Evolutionary conservation across 2,888 invertebrate genomes (phyloP), one percentile per base, ranked within the genome.

Genomic region (Hoplodrina blanda): DNA sequence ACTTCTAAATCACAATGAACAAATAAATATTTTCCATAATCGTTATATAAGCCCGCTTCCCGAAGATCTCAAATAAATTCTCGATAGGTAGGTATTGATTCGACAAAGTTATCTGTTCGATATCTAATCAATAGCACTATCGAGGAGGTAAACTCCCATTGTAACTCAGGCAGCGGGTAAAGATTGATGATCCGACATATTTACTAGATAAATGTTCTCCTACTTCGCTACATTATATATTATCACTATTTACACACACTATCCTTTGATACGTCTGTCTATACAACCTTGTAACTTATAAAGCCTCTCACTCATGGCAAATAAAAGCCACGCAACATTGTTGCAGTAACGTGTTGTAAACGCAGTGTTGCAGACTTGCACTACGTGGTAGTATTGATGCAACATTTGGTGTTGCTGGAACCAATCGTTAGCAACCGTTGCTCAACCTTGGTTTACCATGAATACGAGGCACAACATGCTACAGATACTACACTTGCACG

Each of bases 201-300:
- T 20, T 25, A 37, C 10, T 20, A 46, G 46, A 46, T 13, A 41
- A 25, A 46, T 13, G 30, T 25, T 20, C n/a, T 8, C 41, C 55
- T 37, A 46, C 67, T 19, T 20, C 25, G 49, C 46, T 53, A 52
- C 62, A 53, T 13, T 11, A 19, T 19, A 46, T 57, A 17, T 10
- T 25, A 66, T 25, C n/a, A 67, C 50, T 57, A 75, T 57, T 46
- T 67, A 57, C 44, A 71, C 13, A 19, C 25, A 72, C 15, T 33
- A 33, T 20, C 30, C 15, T 19, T 50, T 17, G 41, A 65, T 56
- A 74, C 49, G 30, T 52, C 13, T 33, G 44, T 71, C 17, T 66
- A 11, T 25, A 56, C 50, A 71, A 71, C 41, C 30, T 55, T 37
- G 19, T 4, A 11, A 54, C 46, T n/a, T n/a, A 46, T 6, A 17